Percentiles rank a stretch among this genome's conserved stretches.
These are phyloP conservation scores for Siniperca chuatsi DNA, from an alignment of 2,113 vertebrate species.

Conservation along the genomic window DNA sequence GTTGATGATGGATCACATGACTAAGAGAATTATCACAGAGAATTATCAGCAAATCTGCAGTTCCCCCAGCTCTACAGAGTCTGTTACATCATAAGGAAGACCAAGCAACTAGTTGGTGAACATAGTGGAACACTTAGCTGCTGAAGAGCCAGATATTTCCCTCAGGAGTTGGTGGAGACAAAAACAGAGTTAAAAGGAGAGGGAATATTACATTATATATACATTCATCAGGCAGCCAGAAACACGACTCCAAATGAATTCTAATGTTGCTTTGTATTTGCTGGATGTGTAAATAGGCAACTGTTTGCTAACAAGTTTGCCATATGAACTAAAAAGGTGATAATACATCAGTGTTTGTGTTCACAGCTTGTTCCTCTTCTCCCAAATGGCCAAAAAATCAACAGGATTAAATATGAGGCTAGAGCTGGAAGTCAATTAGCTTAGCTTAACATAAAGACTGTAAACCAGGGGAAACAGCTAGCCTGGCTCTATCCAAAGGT, in stretches of 20 bases:
- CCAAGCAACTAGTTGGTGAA: background rate
- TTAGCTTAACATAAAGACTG: background rate
- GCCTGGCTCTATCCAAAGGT: background rate
- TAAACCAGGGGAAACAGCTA: background rate
- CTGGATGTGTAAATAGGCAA: background rate
- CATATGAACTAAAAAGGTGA: background rate
- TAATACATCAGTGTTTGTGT: background rate
- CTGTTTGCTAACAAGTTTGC: background rate
- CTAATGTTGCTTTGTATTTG: background rate
- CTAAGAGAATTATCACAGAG: no score
- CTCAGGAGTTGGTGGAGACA: background rate
- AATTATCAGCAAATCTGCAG: no score
- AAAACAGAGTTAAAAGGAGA: background rate
- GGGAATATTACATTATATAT: background rate
- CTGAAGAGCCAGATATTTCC: background rate
- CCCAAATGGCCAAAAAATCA: background rate
- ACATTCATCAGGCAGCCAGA: background rate
- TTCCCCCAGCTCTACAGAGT: no score
- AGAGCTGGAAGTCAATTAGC: background rate
- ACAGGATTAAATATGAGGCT: background rate
- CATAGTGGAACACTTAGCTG: background rate
- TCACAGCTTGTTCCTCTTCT: background rate
- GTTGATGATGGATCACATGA: background rate
- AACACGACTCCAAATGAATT: background rate
- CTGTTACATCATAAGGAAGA: background rate